A percentile compares a stretch with the other conserved stretches of the same genome.
phyloP scores from a whole-genome alignment of 1,140 invertebrate species.

The Choristoneura fumiferana region DNA sequence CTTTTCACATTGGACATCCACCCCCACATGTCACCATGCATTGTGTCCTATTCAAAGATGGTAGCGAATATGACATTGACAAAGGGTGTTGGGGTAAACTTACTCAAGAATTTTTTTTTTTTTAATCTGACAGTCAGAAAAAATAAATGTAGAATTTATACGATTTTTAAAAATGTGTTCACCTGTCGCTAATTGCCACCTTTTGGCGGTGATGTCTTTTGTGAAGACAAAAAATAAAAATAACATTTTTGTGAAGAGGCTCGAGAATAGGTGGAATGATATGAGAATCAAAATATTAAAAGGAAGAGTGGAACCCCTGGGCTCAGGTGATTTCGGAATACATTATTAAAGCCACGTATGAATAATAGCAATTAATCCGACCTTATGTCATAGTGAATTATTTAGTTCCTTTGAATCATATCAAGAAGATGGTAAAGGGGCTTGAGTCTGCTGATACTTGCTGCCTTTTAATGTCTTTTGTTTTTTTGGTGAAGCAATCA shows the following conservation, averaged over 20 bases:
- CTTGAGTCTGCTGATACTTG: no score
- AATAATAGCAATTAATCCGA: slow-evolving; percentile 13
- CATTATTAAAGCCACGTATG: slow-evolving; percentile 4
- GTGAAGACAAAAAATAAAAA: slow-evolving; percentile 51
- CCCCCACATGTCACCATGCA: slow-evolving; percentile 63
- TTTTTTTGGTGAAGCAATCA: no score
- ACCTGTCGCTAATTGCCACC: slow-evolving; percentile 76
- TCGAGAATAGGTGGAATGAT: slow-evolving; percentile 14
- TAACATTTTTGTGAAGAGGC: slow-evolving; percentile 11
- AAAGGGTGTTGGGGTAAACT: slow-evolving; percentile 68
- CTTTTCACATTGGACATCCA: slow-evolving; percentile 41
- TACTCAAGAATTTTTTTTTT: slow-evolving; percentile 47
- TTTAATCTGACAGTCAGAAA: slow-evolving; percentile 35
- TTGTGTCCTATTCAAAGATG: slow-evolving; percentile 60
- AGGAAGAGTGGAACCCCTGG: slow-evolving; percentile 16
- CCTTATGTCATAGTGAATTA: slow-evolving; percentile 8
- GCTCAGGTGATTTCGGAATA: slow-evolving; percentile 14
- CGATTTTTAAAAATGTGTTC: slow-evolving; percentile 51
- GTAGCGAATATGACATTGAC: slow-evolving; percentile 69
- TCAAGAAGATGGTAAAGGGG: no score
- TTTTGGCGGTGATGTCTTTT: slow-evolving; percentile 68
- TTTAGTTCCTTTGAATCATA: background rate
- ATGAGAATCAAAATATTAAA: slow-evolving; percentile 19
- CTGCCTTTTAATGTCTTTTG: no score
- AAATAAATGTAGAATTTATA: slow-evolving; percentile 65